Evolutionary conservation across 2,888 invertebrate species (phyloP).

Genomic region (Pterostichus niger): DNA sequence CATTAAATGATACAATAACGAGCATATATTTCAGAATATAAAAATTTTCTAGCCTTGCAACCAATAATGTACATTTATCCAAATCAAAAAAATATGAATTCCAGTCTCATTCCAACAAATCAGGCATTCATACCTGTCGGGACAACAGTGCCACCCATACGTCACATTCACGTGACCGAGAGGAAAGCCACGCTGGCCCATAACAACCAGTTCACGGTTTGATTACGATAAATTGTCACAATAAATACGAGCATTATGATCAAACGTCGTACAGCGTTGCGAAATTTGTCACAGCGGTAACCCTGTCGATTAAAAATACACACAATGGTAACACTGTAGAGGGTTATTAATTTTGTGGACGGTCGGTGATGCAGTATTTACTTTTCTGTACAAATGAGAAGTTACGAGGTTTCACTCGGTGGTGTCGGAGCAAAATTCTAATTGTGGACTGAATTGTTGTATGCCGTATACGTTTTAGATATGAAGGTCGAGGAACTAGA

Average conservation of each 20-base stretch:
- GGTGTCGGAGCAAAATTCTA: too few species aligned
- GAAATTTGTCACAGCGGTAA: constrained; percentile 62
- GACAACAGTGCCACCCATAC: constrained; percentile 17
- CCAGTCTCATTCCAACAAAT: neutral
- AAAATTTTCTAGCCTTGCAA: too few species aligned
- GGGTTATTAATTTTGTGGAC: constrained; percentile 42
- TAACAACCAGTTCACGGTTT: constrained; percentile 59
- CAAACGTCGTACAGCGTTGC: constrained; percentile 28
- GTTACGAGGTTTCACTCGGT: constrained; percentile 17
- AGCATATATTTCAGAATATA: too few species aligned
- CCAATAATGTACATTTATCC: too few species aligned
- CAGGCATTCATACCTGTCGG: constrained; percentile 44
- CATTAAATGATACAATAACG: too few species aligned
- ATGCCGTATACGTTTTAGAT: too few species aligned
- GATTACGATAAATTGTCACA: constrained; percentile 64
- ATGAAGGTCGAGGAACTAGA: too few species aligned
- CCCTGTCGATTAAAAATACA: constrained; percentile 10
- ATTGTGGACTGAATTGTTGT: too few species aligned
- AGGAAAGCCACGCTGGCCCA: neutral
- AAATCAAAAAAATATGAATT: constrained; percentile 9
- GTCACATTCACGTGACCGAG: constrained; percentile 6
- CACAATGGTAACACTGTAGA: constrained; percentile 11
- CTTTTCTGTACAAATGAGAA: constrained; percentile 62
- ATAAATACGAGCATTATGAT: constrained; percentile 64
- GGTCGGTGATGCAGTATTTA: constrained; percentile 49